Evolutionary conservation across 2,888 invertebrate genomes (phyloP).

Genomic region (Polymixis lichenea): DNA sequence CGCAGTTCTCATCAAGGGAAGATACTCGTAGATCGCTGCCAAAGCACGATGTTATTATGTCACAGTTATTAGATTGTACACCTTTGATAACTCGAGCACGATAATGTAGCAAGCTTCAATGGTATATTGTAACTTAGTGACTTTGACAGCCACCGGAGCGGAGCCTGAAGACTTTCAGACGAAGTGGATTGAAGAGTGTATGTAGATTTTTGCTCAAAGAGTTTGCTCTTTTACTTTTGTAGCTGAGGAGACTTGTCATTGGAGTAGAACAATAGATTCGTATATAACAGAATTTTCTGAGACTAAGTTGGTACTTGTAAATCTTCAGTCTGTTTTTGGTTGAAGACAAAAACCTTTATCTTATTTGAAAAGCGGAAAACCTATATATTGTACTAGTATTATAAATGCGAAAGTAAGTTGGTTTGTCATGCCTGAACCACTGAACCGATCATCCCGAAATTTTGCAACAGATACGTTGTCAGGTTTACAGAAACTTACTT

Average conservation of each 20-base stretch:
- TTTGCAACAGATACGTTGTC: no score
- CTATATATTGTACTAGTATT: no score
- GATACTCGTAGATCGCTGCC: slow-evolving; percentile 11
- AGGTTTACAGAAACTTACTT: no score
- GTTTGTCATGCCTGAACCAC: no score
- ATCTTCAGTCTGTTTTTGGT: no score
- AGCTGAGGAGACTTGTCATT: background rate
- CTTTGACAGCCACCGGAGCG: slow-evolving; percentile 41
- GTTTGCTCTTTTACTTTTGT: slow-evolving; percentile 17
- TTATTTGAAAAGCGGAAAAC: background rate
- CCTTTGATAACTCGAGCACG: slow-evolving; percentile 49
- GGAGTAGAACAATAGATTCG: slow-evolving; percentile 19
- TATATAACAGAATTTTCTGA: background rate
- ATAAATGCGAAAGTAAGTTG: no score
- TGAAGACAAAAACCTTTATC: background rate
- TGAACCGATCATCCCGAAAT: no score
- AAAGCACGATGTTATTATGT: slow-evolving; percentile 30
- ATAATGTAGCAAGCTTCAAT: slow-evolving; percentile 40
- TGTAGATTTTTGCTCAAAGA: slow-evolving; percentile 6
- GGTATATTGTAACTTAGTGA: slow-evolving; percentile 32
- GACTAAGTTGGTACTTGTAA: background rate
- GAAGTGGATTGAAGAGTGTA: background rate
- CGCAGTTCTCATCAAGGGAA: slow-evolving; percentile 10
- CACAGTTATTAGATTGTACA: slow-evolving; percentile 44
- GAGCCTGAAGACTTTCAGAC: background rate